These are phyloP conservation scores for Pteruthius melanotis DNA, from an alignment of 2,113 vertebrate species.

Conservation along the genomic window DNA sequence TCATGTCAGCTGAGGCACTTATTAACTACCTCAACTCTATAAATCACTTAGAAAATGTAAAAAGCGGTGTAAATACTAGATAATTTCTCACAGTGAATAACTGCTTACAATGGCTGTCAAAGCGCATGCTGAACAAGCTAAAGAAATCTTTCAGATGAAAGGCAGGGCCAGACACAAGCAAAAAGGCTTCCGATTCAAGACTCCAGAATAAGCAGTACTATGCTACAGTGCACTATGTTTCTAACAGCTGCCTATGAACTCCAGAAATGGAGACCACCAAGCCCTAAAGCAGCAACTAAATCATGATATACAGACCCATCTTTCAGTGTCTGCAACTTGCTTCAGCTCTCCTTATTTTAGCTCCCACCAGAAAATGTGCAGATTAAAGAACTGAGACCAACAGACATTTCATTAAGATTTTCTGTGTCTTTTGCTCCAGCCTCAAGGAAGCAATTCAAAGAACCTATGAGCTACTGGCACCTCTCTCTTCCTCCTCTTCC, in stretches of 20 bases:
- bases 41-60: neutral
- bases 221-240: neutral
- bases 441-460: neutral
- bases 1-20: neutral
- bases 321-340: neutral
- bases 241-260: neutral
- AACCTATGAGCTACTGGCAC: neutral
- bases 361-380: neutral
- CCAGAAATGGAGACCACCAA: neutral
- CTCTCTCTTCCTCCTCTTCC: neutral
- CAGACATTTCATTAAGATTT: neutral
- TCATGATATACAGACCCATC: neutral
- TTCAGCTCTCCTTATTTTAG: neutral
- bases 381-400: neutral
- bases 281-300: neutral
- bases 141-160: neutral
- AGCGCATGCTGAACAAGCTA: neutral
- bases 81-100: neutral
- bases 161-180: neutral
- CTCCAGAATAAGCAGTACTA: neutral
- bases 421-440: neutral
- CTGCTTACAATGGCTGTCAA: neutral
- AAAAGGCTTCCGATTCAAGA: neutral
- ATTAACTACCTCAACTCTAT: neutral
- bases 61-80: neutral